A percentile compares a stretch with the other conserved stretches of the same genome.
Evolutionary conservation across 1,140 invertebrate species (phyloP).

Genomic region (Wiebesia pumilae): DNA sequence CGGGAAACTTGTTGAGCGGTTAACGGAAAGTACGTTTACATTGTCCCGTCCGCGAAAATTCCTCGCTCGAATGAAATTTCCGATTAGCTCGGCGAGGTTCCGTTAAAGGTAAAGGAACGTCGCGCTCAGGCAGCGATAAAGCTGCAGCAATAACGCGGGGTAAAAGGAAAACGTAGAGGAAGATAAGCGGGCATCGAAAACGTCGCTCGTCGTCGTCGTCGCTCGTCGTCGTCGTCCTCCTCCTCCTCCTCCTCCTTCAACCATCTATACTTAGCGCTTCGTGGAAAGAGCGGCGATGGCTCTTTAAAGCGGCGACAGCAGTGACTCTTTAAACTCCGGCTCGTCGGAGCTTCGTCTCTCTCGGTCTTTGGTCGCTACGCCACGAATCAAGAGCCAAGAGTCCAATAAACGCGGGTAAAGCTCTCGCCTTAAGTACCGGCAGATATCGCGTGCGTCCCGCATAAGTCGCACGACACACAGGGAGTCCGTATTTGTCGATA

Average conservation of each 20-base stretch:
- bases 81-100: not conserved
- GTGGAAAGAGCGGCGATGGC: slow-evolving; percentile 33
- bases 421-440: not conserved
- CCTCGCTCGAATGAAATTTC: not conserved
- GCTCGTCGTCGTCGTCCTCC: not conserved
- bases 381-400: not conserved
- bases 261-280: slow-evolving; percentile 43
- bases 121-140: not conserved
- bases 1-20: not conserved
- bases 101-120: not conserved
- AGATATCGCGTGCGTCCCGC: not conserved
- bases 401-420: not conserved
- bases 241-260: not conserved
- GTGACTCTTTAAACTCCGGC: slow-evolving; percentile 21
- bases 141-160: not conserved
- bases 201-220: not conserved
- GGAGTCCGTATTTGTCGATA: slow-evolving; percentile 16
- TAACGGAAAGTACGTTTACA: not conserved
- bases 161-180: not conserved
- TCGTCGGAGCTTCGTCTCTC: not conserved
- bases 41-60: not conserved
- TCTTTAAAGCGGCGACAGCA: slow-evolving; percentile 2
- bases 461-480: not conserved
- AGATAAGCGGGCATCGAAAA: slow-evolving; percentile 22
- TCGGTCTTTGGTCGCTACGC: not conserved